phyloP scores from a whole-genome alignment of 1,140 invertebrate species.

The Pentalonia nigronervosa region DNA sequence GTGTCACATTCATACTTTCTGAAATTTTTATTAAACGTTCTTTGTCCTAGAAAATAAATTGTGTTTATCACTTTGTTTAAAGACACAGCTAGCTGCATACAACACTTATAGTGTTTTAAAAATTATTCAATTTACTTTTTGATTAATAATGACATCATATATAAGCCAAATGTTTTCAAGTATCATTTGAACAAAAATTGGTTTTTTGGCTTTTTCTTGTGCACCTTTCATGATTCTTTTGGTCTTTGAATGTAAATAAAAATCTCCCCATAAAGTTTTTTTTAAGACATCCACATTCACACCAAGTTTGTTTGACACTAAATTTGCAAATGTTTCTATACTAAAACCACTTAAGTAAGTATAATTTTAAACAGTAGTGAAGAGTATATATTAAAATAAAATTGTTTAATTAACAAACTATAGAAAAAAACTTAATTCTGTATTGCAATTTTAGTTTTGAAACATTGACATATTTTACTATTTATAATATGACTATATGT shows the following conservation, averaged over 20 bases:
- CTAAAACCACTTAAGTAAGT: constrained; percentile 62
- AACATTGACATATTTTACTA: not conserved
- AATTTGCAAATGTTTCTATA: constrained; percentile 84
- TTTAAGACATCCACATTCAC: constrained; percentile 66
- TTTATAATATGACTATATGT: not conserved
- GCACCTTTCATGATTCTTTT: constrained; percentile 90
- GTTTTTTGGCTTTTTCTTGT: constrained; percentile 92
- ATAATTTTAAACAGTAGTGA: not conserved
- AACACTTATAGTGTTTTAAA: constrained; percentile 7
- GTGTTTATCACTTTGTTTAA: not conserved
- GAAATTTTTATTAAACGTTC: constrained; percentile 82
- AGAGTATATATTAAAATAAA: not conserved
- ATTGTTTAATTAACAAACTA: not conserved
- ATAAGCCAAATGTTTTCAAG: constrained; percentile 93
- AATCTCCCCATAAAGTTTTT: constrained; percentile 95
- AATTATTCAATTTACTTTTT: constrained; percentile 66
- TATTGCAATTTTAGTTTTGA: not conserved
- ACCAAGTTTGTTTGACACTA: constrained; percentile 83
- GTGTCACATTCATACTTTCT: constrained; percentile 81
- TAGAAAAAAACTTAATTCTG: not conserved
- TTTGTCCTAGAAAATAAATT: constrained; percentile 71
- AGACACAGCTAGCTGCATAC: not conserved
- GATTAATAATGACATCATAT: constrained; percentile 81
- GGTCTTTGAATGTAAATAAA: constrained; percentile 86
- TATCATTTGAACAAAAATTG: constrained; percentile 94